Base-by-base conservation (phyloP, 2,888 invertebrate species). In the Euspilapteryx auroguttella region DNA sequence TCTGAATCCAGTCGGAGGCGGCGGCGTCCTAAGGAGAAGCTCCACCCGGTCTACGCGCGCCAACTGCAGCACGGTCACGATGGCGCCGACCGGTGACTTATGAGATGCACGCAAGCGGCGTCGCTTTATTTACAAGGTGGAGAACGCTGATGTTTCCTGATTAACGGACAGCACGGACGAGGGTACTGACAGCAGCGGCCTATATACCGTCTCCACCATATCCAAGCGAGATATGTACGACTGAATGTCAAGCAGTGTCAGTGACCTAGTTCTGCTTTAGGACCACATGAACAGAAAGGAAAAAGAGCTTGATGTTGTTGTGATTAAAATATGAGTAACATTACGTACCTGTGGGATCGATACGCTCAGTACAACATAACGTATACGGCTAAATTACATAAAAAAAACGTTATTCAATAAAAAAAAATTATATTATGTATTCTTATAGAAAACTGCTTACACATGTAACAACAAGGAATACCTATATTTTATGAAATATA, bases 11-110 rank as follows among this genome's bases (percentile, higher is more conserved):
- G 68, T 75, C 9, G 71, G 69, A 1, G 66, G 65, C 1, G 66
- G 65, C 1, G 57, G 44, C 2, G 71, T 56, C 0, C 39, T 76
- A 32, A 53, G 75, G 14, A 44, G 77, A 20, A 78, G 78, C 31
- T 78, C 78, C 10, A 78, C 78, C 1, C 54, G 78, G 1, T 78
- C 78, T 3, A 78, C 78, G 2, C 66, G 78, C 9, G 78, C 77
- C 28, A 76, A 76, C 52, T 77, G 73, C 61, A 78, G 76, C 59
- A 78, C 78, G 7, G 68, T 75, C n/a, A 77, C 77, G 0, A 56
- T 65, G 50, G 68, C 76, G 0, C 73, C 76, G 5, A 75, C 75
- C 34, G 73, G 64, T 6, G 75, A 76, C 30, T 69, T 69, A 54
- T 77, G 77, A 77, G 61, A 63, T 32, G 47, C 61, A 49, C 61